Evolutionary conservation across 2,113 vertebrate genomes (phyloP).

Genomic region (Protomyctophum bolini): DNA sequence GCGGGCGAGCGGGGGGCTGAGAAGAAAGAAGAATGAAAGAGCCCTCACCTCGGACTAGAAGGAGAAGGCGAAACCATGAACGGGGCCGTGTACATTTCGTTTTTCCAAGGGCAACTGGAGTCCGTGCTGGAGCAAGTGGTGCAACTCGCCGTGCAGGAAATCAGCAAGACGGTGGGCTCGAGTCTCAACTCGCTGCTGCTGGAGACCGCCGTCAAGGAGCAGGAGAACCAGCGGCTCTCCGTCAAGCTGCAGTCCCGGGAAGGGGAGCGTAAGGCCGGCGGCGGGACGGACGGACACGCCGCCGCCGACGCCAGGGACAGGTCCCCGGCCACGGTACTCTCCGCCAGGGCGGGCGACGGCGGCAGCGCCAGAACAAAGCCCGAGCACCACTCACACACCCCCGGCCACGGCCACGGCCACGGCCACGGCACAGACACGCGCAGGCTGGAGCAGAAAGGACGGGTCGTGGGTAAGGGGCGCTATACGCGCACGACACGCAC

Average conservation of each 20-base stretch:
- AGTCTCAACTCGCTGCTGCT: conserved; percentile 79
- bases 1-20: conserved; percentile 24
- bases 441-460: conserved; percentile 75
- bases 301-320: not conserved
- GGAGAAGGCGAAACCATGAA: conserved; percentile 73
- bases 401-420: conserved; percentile 36
- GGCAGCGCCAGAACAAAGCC: conserved; percentile 60
- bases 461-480: conserved; percentile 73
- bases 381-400: conserved; percentile 35
- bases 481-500: not conserved
- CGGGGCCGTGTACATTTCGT: conserved; percentile 82
- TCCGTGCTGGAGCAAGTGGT: conserved; percentile 83
- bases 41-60: conserved; percentile 29
- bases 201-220: conserved; percentile 77
- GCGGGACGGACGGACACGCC: conserved; percentile 19
- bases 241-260: conserved; percentile 68
- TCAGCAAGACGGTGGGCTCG: conserved; percentile 76
- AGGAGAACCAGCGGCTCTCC: conserved; percentile 76
- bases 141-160: conserved; percentile 82
- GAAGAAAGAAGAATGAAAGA: conserved; percentile 67
- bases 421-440: conserved; percentile 55
- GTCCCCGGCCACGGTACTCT: too few species aligned
- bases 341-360: conserved; percentile 26
- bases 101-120: conserved; percentile 84
- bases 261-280: conserved; percentile 17